Conservation (phyloP, 1,140 invertebrate species). For the Calosoma granatense region DNA sequence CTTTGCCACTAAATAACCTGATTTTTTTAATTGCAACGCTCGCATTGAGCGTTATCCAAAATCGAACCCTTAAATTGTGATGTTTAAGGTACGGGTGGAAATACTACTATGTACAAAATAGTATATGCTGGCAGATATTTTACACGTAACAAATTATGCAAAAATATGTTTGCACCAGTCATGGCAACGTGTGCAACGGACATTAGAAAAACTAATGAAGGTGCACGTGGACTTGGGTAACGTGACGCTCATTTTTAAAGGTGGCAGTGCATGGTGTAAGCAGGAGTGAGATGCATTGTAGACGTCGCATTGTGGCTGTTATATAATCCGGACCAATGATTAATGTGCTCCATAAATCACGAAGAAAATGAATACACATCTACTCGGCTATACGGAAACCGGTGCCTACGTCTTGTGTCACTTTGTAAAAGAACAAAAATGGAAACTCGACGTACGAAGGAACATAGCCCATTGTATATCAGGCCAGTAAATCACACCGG, state of each 20-base stretch:
- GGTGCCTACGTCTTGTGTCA: slow-evolving; percentile 1
- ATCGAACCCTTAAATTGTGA: too few relatives aligned
- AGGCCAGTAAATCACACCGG: background rate
- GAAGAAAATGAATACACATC: slow-evolving; percentile 7
- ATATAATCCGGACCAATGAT: slow-evolving; percentile 5
- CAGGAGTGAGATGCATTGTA: background rate
- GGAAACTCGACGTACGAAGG: background rate
- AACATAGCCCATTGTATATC: background rate
- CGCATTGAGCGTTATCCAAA: too few relatives aligned
- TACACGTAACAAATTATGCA: background rate
- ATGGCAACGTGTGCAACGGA: background rate
- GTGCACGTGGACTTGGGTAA: background rate
- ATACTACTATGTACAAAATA: too few relatives aligned
- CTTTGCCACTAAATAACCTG: too few relatives aligned
- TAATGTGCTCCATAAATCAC: slow-evolving; percentile 1
- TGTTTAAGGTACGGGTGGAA: too few relatives aligned
- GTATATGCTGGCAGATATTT: too few relatives aligned
- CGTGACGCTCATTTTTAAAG: background rate
- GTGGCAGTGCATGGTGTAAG: background rate
- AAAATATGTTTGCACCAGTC: background rate
- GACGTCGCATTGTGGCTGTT: slow-evolving; percentile 2
- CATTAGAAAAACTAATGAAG: background rate
- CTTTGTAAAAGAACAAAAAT: slow-evolving; percentile 4
- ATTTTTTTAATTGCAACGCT: too few relatives aligned
- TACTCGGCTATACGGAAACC: background rate